Base-by-base conservation (phyloP, 2,113 vertebrate species). In the Tor tambroides region DNA sequence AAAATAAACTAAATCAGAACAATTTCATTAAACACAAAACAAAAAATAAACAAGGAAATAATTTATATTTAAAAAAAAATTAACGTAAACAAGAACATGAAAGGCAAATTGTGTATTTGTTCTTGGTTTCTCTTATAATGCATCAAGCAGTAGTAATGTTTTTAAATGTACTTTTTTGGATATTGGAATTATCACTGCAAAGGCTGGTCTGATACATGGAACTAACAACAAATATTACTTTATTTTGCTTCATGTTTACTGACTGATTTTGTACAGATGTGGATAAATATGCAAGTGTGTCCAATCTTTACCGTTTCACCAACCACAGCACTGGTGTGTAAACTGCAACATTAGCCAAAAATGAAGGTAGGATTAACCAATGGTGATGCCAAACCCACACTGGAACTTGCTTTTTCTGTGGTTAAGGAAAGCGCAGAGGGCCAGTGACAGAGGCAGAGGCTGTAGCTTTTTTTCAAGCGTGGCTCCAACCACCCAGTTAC, bases 341-440 rank as follows among this genome's bases (percentile, higher is more conserved):
- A 80, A 80, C 79, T 28, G 35, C n/a, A 46, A 38, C 4, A 81
- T 43, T 65, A 43, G 65, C 23, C 59, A 28, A 19, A 19, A 63
- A 43, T 17, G 41, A 69, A 3, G 23, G n/a, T 26, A 69, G 21
- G 86, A 90, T 87, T 94, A 98, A 87, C 96, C 97, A 0, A 97
- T 96, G 76, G 96, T 97, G 84, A 97, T 92, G 80, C 96, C 96
- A 0, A 97, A 98, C 2, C 97, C 97, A 0, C 97, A 97, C 92
- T 96, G 96, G 93, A 97, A 97, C 93, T 96, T 96, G 95, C 96
- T 96, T 93, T 97, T 97, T 46, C 91, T 94, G 89, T 97, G 97
- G 91, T 97, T 97, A 82, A 98, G 96, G 95, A 97, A 97, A 89
- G 96, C 94, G 41, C 95, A 96, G 26, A 98, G 95, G 15, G 96